A percentile compares a stretch with the other conserved stretches of the same genome.
These are phyloP conservation scores for Chymomyza costata DNA, from an alignment of 1,140 invertebrate species.

Conservation along the genomic window DNA sequence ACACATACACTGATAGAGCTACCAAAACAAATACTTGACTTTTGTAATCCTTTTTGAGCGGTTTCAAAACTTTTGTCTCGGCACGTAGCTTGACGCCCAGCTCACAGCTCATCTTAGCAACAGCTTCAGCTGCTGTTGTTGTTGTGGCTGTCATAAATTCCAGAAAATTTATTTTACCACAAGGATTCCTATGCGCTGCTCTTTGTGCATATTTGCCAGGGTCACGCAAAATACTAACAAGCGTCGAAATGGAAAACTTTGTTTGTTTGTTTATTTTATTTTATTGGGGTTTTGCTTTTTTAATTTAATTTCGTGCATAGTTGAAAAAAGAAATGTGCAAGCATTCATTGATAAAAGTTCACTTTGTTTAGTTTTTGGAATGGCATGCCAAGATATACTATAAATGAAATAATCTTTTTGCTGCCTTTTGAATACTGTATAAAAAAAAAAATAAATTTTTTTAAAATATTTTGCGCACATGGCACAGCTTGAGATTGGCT, in stretches of 20 bases:
- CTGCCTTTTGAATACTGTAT: constrained; percentile 10
- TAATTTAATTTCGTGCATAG: too few species aligned
- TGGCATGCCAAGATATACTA: constrained; percentile 31
- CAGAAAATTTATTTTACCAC: constrained; percentile 65
- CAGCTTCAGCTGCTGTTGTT: constrained; percentile 19
- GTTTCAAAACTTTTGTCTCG: constrained; percentile 51
- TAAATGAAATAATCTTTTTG: too few species aligned
- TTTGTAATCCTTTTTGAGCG: constrained; percentile 51
- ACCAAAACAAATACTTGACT: constrained; percentile 21
- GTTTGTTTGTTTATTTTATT: constrained; percentile 56
- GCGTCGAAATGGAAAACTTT: too few species aligned
- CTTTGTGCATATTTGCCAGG: constrained; percentile 1
- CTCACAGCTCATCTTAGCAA: constrained; percentile 33
- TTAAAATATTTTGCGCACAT: constrained; percentile 59
- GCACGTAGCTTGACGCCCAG: constrained; percentile 47
- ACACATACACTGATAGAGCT: too few species aligned
- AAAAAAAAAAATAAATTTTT: constrained; percentile 58
- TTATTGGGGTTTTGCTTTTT: constrained; percentile 22
- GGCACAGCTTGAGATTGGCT: constrained; percentile 38
- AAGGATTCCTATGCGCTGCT: constrained; percentile 50
- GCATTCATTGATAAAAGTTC: constrained; percentile 55
- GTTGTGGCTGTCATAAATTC: constrained; percentile 56
- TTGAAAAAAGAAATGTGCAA: neutral
- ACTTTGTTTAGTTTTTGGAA: constrained; percentile 35
- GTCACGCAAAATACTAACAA: constrained; percentile 10